Base-by-base conservation (phyloP, 2,888 invertebrate species). In the Boloria euphrosyne region DNA sequence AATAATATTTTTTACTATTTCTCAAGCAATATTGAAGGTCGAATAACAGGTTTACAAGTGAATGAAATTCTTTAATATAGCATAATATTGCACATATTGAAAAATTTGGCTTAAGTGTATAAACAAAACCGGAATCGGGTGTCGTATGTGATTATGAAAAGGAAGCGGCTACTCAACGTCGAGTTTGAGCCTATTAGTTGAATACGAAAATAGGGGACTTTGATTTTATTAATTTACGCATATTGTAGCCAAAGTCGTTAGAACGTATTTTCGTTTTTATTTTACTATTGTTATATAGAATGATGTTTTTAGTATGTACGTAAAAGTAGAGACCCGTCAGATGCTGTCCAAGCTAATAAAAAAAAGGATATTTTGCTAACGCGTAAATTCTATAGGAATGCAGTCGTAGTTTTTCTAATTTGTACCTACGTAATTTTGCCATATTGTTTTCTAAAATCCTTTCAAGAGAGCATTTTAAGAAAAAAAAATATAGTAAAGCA, bases 111-210 rank as follows among this genome's bases (percentile, higher is more conserved):
- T 75, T 68, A 73, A 73, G 69, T 22, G 71, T 65, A 62, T 74
- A 73, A 73, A 73, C 73, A 71, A 65, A 73, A 76, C 76, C 75
- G 73, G 77, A 76, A 74, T 78, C 68, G 66, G 65, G 72, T 75
- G 75, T 75, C 75, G 74, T 73, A 75, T 75, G 73, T 71, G 73
- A 74, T 77, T 74, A 75, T 75, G 75, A 76, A 73, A 71, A 79
- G 79, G 79, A 81, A 82, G 75, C 74, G 71, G 74, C 75, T 75
- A 74, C 70, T 79, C 78, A 75, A 70, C 72, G 75, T 71, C 76
- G 73, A 76, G 73, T 78, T 78, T 75, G 76, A 77, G 75, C 74
- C 73, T 75, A 77, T 78, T 78, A 78, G 71, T 66, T 67, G 70
- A 72, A 74, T 73, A 70, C 67, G 16, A 62, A 71, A 66, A 65